Base-by-base conservation (phyloP, 2,888 invertebrate genomes). In the Phengaris arion region DNA sequence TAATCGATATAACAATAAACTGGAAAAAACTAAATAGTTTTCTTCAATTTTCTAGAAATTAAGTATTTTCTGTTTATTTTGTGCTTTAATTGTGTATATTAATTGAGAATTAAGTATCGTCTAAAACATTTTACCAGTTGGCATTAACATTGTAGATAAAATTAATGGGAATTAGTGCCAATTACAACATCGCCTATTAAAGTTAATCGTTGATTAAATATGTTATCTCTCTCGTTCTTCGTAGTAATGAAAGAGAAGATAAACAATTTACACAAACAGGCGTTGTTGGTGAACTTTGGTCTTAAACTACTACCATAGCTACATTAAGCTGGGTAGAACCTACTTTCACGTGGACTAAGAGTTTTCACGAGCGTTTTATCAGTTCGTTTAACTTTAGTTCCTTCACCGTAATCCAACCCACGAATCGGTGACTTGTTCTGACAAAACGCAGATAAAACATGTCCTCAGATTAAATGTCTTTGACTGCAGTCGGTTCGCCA, bases 401-500 rank as follows among this genome's bases (percentile, higher is more conserved):
- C 64, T 64, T 45, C 64, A 64, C 64, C 35, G 22, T 12, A 64
- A 64, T 64, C 35, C 12, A 35, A 64, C 64, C 64, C 35, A 35
- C 2, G 64, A 64, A 64, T 64, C 64, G 64, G 59, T 59, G 59
- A 59, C 22, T 59, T 59, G 59, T 59, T 59, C 59, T 22, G 22
- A 22, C 59, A 22, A 59, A 59, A 13, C 64, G 35, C 52, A 35
- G 35, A 64, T 64, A 52, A 52, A 52, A 35, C 35, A 64, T 12
- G 35, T 64, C 64, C 64, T 12, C 35, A 64, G 64, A 64, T 12
- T 64, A 64, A 64, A 64, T 35, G 64, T 64, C 64, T 64, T 64
- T 64, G 64, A 64, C 64, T 64, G 64, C 64, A 64, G 35, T 12
- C 64, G 35, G 64, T 64, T 64, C 64, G 64, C 35, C 35, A 64